A percentile compares a stretch with the other conserved stretches of the same genome.
Evolutionary conservation across 2,113 vertebrate species (phyloP).

Genomic region (Hyperopisus bebe): DNA sequence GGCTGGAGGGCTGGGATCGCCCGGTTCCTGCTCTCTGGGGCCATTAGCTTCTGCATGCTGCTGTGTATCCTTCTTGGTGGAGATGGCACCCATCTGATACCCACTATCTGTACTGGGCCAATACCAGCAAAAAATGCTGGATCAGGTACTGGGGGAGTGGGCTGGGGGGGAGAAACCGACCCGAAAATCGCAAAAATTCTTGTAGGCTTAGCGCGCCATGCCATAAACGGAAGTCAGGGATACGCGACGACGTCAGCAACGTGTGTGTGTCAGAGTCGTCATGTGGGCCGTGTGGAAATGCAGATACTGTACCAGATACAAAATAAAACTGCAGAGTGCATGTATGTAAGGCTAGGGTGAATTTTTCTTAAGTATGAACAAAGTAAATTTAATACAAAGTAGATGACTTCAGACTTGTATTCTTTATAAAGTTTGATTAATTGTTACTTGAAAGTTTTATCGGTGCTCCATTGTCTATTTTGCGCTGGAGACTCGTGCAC

Average conservation of each 20-base stretch:
- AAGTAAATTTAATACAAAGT: not conserved
- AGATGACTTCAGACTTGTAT: not conserved
- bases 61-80: constrained; percentile 79
- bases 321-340: not conserved
- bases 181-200: not conserved
- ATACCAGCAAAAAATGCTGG: not conserved
- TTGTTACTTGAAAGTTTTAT: not conserved
- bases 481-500: not conserved
- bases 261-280: no score
- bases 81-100: not conserved
- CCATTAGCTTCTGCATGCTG: constrained; percentile 71
- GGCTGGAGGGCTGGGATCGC: constrained; percentile 63
- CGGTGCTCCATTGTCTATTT: not conserved
- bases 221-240: no score
- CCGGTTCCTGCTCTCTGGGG: constrained; percentile 69
- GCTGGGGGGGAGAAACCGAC: not conserved
- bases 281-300: not conserved
- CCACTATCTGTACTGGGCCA: not conserved
- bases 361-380: not conserved
- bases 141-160: not conserved
- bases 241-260: not conserved
- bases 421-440: not conserved
- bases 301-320: not conserved
- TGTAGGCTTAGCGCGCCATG: not conserved
- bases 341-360: not conserved